A percentile compares a stretch with the other conserved stretches of the same genome.
Evolutionary conservation across 2,797 vertebrate species (phyloP).

Genomic region (Simalia tracyae): DNA sequence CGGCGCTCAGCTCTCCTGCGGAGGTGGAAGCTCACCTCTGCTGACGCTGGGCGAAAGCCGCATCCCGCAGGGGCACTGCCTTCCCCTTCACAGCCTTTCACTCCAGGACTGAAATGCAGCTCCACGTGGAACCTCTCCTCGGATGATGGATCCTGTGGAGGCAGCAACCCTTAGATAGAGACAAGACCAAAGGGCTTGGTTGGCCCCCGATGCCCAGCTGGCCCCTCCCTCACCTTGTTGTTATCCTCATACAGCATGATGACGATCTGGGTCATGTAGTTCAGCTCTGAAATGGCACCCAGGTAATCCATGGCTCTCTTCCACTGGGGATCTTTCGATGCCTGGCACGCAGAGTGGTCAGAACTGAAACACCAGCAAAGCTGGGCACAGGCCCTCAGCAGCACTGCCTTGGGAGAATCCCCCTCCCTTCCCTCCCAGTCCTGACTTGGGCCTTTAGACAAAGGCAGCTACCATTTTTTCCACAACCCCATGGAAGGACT

Average conservation of each 20-base stretch:
- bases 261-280: conserved; percentile 99
- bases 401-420: background rate
- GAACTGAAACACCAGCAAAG: background rate
- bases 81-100: conserved; percentile 92
- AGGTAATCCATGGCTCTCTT: conserved; percentile 97
- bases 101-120: conserved; percentile 96
- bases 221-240: conserved; percentile 82
- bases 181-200: background rate
- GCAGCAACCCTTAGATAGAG: background rate
- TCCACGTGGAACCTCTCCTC: conserved; percentile 98
- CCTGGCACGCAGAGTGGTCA: conserved; percentile 71
- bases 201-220: background rate
- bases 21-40: conserved; percentile 79
- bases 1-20: no score
- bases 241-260: conserved; percentile 99
- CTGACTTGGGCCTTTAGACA: background rate
- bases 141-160: conserved; percentile 85
- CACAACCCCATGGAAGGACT: no score
- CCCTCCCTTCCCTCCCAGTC: background rate
- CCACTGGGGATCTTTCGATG: conserved; percentile 95
- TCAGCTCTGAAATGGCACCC: conserved; percentile 95
- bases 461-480: background rate
- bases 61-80: conserved; percentile 89
- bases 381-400: background rate
- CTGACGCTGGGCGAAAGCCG: conserved; percentile 93